Percentiles rank a stretch among this genome's conserved stretches.
Evolutionary conservation across 2,888 invertebrate species (phyloP).

Genomic region (Podotricha telesiphe): DNA sequence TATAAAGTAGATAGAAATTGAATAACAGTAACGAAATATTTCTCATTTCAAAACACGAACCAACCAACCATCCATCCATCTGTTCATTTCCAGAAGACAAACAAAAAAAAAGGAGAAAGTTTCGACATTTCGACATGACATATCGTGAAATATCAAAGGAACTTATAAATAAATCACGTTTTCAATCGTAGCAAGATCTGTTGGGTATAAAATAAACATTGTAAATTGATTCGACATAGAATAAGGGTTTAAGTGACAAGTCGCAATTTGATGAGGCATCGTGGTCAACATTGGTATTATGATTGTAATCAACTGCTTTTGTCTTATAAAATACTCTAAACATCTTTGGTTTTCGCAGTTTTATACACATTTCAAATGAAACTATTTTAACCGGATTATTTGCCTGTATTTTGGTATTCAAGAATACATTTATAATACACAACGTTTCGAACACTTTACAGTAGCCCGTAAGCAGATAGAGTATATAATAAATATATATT

Average conservation of each 20-base stretch:
- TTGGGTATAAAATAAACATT: slow-evolving; percentile 43
- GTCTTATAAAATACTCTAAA: too few relatives aligned
- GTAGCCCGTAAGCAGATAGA: too few relatives aligned
- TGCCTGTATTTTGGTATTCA: too few relatives aligned
- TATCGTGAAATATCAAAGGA: slow-evolving; percentile 25
- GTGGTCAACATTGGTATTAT: slow-evolving; percentile 6
- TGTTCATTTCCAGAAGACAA: slow-evolving; percentile 13
- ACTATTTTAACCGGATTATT: too few relatives aligned
- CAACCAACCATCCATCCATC: slow-evolving; percentile 8
- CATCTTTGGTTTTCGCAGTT: too few relatives aligned
- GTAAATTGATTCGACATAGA: slow-evolving; percentile 22
- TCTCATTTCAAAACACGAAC: not conserved
- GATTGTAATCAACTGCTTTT: slow-evolving; percentile 12
- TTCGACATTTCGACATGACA: slow-evolving; percentile 25
- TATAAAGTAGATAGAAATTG: not conserved
- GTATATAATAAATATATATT: too few relatives aligned
- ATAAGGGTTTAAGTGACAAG: slow-evolving; percentile 32
- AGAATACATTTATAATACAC: too few relatives aligned
- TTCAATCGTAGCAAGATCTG: slow-evolving; percentile 25
- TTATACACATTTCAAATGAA: too few relatives aligned
- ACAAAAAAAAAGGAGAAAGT: slow-evolving; percentile 15
- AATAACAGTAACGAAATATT: not conserved
- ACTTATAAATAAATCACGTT: slow-evolving; percentile 30
- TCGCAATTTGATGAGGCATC: slow-evolving; percentile 28
- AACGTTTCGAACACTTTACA: too few relatives aligned